A percentile compares a stretch with the other conserved stretches of the same genome.
Conservation (phyloP, 1,140 invertebrate species). For the Drosophila virilis region DNA sequence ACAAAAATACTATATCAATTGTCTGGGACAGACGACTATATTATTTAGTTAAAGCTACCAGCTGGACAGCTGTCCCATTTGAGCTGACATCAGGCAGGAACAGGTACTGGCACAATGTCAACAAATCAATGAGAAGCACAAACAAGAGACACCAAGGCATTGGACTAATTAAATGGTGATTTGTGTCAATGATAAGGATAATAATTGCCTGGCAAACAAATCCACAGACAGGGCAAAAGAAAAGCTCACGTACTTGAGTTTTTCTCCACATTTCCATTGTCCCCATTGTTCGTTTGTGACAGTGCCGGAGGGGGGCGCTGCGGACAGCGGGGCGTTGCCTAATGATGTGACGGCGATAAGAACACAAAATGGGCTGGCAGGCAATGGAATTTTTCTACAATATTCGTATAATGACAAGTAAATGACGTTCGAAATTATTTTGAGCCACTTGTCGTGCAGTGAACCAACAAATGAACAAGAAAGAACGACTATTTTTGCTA, state of each 20-base stretch:
- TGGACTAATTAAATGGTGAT: constrained; percentile 79
- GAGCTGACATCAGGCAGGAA: neutral
- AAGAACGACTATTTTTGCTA: neutral
- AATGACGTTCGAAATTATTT: constrained; percentile 67
- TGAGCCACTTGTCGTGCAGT: constrained; percentile 62
- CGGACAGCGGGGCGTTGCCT: constrained; percentile 53
- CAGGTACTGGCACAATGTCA: constrained; percentile 51
- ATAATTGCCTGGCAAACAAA: constrained; percentile 78
- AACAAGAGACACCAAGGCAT: constrained; percentile 63
- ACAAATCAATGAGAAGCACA: constrained; percentile 75
- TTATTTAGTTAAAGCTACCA: neutral
- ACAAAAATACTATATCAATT: neutral
- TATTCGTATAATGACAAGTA: constrained; percentile 60
- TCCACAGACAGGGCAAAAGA: constrained; percentile 39
- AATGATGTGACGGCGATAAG: constrained; percentile 69
- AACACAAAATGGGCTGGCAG: constrained; percentile 50
- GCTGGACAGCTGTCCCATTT: constrained; percentile 1
- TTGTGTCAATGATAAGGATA: constrained; percentile 79
- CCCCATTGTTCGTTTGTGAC: neutral
- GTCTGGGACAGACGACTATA: constrained; percentile 5
- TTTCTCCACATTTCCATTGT: constrained; percentile 22
- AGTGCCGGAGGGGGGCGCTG: neutral
- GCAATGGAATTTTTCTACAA: constrained; percentile 35
- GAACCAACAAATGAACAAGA: constrained; percentile 69
- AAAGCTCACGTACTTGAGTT: constrained; percentile 46